A percentile compares a stretch with the other conserved stretches of the same genome.
Evolutionary conservation across 2,888 invertebrate genomes (phyloP).

Genomic region (Mamestra brassicae): DNA sequence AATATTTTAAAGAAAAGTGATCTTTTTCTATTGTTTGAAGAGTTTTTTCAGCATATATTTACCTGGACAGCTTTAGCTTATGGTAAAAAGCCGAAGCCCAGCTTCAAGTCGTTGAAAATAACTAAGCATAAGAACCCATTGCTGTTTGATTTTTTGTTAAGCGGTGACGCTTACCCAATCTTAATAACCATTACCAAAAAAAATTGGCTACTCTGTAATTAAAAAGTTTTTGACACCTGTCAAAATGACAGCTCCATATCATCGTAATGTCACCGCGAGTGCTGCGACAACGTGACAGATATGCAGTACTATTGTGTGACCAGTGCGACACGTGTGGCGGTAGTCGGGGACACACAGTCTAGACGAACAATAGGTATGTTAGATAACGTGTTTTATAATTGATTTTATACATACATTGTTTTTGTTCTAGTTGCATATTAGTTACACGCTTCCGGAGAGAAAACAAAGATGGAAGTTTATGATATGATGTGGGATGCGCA

Average conservation of each 20-base stretch:
- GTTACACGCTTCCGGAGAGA: slow-evolving; percentile 27
- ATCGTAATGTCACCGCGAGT: slow-evolving; percentile 37
- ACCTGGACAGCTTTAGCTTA: background rate
- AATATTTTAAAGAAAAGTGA: background rate
- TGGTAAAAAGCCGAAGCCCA: background rate
- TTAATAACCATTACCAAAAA: background rate
- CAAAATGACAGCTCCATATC: slow-evolving; percentile 54
- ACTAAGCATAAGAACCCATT: background rate
- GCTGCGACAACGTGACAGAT: slow-evolving; percentile 50
- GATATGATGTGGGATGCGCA: slow-evolving; percentile 2
- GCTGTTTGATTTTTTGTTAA: background rate
- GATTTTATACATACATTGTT: slow-evolving; percentile 49
- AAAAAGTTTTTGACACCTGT: slow-evolving; percentile 46
- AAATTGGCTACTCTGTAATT: background rate
- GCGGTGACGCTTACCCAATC: background rate
- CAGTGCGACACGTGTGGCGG: slow-evolving; percentile 53
- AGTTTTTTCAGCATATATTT: no score
- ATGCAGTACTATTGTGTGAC: slow-evolving; percentile 59
- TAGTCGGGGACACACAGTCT: slow-evolving; percentile 65
- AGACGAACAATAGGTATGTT: slow-evolving; percentile 66
- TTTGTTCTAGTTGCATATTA: slow-evolving; percentile 39
- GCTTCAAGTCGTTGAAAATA: background rate
- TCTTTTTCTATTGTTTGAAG: slow-evolving; percentile 10
- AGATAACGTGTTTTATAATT: slow-evolving; percentile 67
- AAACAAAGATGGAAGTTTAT: slow-evolving; percentile 37